phyloP scores from a whole-genome alignment of 2,797 vertebrate genomes.

The Antrozous pallidus region DNA sequence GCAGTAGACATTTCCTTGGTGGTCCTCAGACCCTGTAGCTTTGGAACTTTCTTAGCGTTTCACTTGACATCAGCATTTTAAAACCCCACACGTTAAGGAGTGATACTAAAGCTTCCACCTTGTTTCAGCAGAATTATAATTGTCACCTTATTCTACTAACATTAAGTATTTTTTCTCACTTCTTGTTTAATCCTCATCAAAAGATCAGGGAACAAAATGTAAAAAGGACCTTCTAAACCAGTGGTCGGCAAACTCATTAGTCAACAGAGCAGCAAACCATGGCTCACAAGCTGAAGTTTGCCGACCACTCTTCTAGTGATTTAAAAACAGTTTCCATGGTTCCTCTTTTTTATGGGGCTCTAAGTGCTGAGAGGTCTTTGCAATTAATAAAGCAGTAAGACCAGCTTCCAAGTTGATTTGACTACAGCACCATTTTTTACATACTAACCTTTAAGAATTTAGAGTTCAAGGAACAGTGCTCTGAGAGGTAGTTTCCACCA shows the following conservation, averaged over 20 bases:
- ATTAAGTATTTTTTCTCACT: background rate
- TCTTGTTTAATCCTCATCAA: background rate
- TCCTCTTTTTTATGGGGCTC: background rate
- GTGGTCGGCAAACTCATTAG: no score
- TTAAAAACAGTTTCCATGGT: background rate
- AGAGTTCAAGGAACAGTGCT: background rate
- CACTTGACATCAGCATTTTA: background rate
- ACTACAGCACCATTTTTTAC: background rate
- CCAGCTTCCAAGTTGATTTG: background rate
- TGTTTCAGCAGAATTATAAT: background rate
- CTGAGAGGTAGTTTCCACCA: background rate
- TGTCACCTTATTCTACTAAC: background rate
- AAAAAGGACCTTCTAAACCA: background rate
- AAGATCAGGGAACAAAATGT: background rate
- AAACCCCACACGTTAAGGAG: background rate
- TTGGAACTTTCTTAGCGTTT: background rate
- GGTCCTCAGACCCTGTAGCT: background rate
- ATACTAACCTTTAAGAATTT: background rate
- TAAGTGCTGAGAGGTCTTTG: background rate
- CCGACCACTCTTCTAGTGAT: background rate
- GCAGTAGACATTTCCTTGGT: background rate
- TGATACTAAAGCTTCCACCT: background rate
- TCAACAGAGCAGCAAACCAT: no score
- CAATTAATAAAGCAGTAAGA: background rate
- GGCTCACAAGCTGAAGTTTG: no score